Percentiles rank a stretch among this genome's conserved stretches.
These are phyloP conservation scores for Calonectris borealis DNA, from an alignment of 2,113 vertebrate genomes.

Conservation along the genomic window DNA sequence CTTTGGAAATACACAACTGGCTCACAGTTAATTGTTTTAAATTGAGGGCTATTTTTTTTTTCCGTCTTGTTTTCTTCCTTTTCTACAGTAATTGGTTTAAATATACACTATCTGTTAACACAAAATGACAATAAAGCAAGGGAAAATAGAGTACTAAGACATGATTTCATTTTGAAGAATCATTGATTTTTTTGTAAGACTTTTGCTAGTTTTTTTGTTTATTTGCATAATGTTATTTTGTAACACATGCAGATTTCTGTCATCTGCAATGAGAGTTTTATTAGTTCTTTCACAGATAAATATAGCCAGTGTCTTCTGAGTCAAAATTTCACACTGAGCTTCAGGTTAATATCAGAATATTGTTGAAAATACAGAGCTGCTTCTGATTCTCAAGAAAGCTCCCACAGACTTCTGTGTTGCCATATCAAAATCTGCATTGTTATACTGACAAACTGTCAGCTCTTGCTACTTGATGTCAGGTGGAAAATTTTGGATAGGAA, in stretches of 20 bases:
- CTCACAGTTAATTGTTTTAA: slow-evolving; percentile 11
- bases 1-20: not conserved
- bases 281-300: not conserved
- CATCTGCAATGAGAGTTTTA: not conserved
- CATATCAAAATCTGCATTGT: not conserved
- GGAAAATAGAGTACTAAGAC: not conserved
- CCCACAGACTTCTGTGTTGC: not conserved
- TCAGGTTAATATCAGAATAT: slow-evolving; percentile 40
- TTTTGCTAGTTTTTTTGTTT: not conserved
- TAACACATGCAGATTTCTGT: not conserved
- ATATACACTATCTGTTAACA: not conserved
- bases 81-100: not conserved
- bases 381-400: not conserved
- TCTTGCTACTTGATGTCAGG: not conserved
- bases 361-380: not conserved
- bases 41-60: not conserved
- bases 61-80: not conserved
- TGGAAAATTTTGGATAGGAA: not conserved
- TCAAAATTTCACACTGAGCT: not conserved
- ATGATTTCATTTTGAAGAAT: not conserved
- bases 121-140: not conserved
- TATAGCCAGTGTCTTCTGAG: not conserved
- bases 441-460: not conserved
- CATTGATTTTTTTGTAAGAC: not conserved
- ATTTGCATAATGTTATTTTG: not conserved